Base-by-base conservation (phyloP, 2,797 vertebrate genomes). In the Oreochromis grahami region DNA sequence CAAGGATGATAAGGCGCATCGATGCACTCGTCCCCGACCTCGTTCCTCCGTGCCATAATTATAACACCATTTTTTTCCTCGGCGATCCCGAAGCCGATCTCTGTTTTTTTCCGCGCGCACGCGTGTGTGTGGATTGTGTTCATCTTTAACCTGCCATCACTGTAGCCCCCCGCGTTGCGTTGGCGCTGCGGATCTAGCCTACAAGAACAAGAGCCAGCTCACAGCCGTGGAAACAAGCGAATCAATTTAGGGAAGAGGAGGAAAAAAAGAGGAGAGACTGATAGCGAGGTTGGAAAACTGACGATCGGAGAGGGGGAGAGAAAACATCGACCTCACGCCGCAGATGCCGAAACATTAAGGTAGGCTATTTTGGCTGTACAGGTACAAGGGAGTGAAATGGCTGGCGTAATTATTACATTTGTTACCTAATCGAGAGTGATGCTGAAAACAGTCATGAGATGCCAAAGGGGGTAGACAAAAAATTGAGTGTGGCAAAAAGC, bases 111-210 rank as follows among this genome's bases (percentile, higher is more conserved):
- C 15, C 24, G 19, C 21, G 76, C 43, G 58, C 10, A 50, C 32
- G 70, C 87, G 78, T 86, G 86, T 86, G 86, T 60, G 89, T 93
- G 93, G 90, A 93, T 93, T 94, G 77, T 86, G 91, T 86, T 91
- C 63, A 78, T 94, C 84, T 88, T 84, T 83, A 93, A 92, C 89
- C 91, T 91, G 95, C 93, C 88, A 87, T 92, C 93, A 26, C 91
- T 86, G 91, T 91, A 93, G 93, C 93, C 92, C 94, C 93, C 86
- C 78, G 92, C 92, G 92, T 92, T 91, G 95, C 94, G 94, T 95
- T 95, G 93, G 93, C 93, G 94, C 95, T 95, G 95, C 95, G 94
- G 95, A 95, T 94, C 87, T 92, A 93, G 90, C 90, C 90, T 85
- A 80, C 90, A 86, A 91, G 94, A 95, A 91, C 92, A 91, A 92